Base-by-base conservation (phyloP, 2,888 invertebrate genomes). In the Bellardia pandia region DNA sequence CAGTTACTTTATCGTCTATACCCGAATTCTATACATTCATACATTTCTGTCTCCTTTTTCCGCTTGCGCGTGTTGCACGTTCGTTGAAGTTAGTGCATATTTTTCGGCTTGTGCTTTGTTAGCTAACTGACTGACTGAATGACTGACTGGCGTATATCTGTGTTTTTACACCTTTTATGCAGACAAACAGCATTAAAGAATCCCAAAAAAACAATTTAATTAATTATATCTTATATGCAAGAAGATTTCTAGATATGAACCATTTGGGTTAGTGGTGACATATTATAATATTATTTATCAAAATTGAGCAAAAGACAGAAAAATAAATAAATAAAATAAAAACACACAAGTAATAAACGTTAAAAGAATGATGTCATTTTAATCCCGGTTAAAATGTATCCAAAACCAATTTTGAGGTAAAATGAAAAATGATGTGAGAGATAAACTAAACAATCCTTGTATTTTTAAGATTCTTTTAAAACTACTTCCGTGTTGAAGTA, bases 1-100 rank as follows among this genome's bases (percentile, higher is more conserved):
- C 92, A 92, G 90, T 45, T 60, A 60, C 79, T 82, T 89, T 86
- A 84, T 86, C 88, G 77, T 85, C 74, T 74, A 58, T 85, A 74
- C 51, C 72, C 64, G 37, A 74, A 81, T 74, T 64, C 56, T 74
- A 56, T 45, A 53, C 66, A 23, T 45, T 45, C 60, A 51, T 84
- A 30, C 51, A 7, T 69, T 42, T 48, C 13, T 60, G 45, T 58
- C 7, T 45, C 45, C 0, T 79, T 30, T 48, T 66, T 42, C 2
- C n/a, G 23, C 30, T 14, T 56, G 37, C 14, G 33, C 71, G 56
- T 23, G 42, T 62, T 64, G 48, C 23, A 23, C 37, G 23, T 48
- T 40, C 6, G 23, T 69, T 51, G 14, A 2, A 51, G 16, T 71
- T 62, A 60, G 30, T 62, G 58, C 16, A 45, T 33, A 8, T 66